Base-by-base conservation (phyloP, 2,113 vertebrate genomes). In the Pseudorhombus dupliciocellatus region DNA sequence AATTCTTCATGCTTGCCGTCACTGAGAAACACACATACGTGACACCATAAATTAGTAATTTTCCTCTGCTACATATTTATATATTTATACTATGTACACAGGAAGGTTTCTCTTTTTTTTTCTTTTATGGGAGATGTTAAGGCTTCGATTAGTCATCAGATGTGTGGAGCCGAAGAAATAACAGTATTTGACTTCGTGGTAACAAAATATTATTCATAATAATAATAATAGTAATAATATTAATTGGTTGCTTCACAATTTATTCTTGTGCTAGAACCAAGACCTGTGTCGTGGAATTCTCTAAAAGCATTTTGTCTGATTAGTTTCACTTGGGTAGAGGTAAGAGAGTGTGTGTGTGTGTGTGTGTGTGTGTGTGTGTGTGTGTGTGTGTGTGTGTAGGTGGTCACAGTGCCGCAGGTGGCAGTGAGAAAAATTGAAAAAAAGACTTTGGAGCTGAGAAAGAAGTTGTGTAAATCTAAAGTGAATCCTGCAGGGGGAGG, bases 41-140 rank as follows among this genome's bases (percentile, higher is more conserved):
- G 92, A 93, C 91, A 90, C 91, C 90, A 92, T 92, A 91, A 90
- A 91, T 91, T 90, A 91, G 88, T 90, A 74, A 87, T 90, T 90
- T 85, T 89, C 73, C 79, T 88, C 83, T 89, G 83, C 88, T 92
- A 89, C 86, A 90, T 94, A 91, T 92, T 90, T 92, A 93, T 93
- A 91, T 93, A 93, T 93, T 92, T 94, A 93, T 93, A 93, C 69
- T 93, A 93, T 94, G 66, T 93, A 93, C 91, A 94, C 67, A 61
- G 76, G 79, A 70, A 83, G 69, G 26, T 42, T 67, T 68, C 66
- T 63, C 40, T 25, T 58, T 26, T 58, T 69, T 66, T 44, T 42
- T 7, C 40, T 57, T 70, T 66, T 58, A 69, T 69, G 75, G 70
- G 72, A 83, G 66, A 91, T 88, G 77, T 90, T 93, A 94, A 92